Percentiles rank a stretch among this genome's conserved stretches.
Evolutionary conservation across 2,797 vertebrate species (phyloP).

Genomic region (Phoeniculus purpureus): DNA sequence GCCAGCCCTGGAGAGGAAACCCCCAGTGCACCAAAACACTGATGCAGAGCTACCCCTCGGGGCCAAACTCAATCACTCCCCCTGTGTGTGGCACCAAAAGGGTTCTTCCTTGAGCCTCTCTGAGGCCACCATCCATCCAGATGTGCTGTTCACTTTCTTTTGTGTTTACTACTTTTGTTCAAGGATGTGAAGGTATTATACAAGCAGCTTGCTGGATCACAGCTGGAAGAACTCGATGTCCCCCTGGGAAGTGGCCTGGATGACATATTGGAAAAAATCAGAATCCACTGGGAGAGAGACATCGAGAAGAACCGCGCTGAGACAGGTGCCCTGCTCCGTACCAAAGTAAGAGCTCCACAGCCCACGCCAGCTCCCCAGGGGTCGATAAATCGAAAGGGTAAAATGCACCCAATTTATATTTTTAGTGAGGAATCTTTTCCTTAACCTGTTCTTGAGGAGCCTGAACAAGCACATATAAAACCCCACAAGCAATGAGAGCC

Average conservation of each 20-base stretch:
- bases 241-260: slow-evolving; percentile 87
- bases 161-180: slow-evolving; percentile 2
- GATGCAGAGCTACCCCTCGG: neutral
- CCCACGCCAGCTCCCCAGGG: neutral
- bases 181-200: slow-evolving; percentile 91
- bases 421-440: neutral
- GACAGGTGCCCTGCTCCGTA: slow-evolving; percentile 83
- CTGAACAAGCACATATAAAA: neutral
- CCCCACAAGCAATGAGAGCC: neutral
- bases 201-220: slow-evolving; percentile 86
- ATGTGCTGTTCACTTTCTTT: neutral
- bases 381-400: neutral
- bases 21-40: neutral
- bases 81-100: too few species aligned
- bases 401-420: neutral
- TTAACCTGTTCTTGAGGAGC: neutral
- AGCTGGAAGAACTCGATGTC: slow-evolving; percentile 85
- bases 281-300: slow-evolving; percentile 91
- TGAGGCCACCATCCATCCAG: neutral
- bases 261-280: slow-evolving; percentile 88
- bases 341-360: slow-evolving; percentile 80
- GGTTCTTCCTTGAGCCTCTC: neutral
- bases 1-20: neutral
- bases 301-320: slow-evolving; percentile 87
- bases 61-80: neutral